Evolutionary conservation across 1,140 invertebrate genomes (phyloP).

Genomic region (Trichonephila clavata): DNA sequence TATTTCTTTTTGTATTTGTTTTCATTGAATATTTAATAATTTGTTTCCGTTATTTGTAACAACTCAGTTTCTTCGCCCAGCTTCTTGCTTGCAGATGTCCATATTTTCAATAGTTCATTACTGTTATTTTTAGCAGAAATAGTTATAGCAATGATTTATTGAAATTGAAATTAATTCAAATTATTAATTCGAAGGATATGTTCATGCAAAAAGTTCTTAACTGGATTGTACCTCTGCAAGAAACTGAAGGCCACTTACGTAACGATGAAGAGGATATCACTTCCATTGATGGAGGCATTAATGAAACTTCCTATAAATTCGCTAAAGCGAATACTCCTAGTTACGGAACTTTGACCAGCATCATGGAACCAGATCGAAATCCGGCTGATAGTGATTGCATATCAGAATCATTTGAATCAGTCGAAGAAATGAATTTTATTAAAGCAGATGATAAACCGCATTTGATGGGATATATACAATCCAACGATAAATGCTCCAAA

Average conservation of each 20-base stretch:
- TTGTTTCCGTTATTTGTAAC: not conserved
- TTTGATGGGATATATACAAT: not conserved
- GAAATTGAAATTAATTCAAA: not conserved
- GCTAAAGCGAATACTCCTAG: not conserved
- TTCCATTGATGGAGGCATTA: not conserved
- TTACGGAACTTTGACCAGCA: not conserved
- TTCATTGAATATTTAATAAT: not conserved
- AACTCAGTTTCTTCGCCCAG: no score
- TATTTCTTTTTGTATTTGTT: not conserved
- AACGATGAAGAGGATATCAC: not conserved
- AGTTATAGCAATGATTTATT: not conserved
- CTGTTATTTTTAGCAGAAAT: not conserved
- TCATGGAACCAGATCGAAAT: not conserved
- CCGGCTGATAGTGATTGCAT: not conserved
- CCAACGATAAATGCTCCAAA: no score
- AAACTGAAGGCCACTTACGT: not conserved
- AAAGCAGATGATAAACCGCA: not conserved
- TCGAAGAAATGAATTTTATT: not conserved
- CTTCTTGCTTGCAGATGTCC: no score
- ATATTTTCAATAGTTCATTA: no score
- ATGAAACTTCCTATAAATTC: not conserved
- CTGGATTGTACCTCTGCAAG: not conserved
- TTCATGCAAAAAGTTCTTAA: conserved; percentile 14
- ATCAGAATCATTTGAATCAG: not conserved
- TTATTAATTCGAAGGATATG: not conserved